These are phyloP conservation scores for Anticlea derivata DNA, from an alignment of 2,888 invertebrate species.

Conservation along the genomic window DNA sequence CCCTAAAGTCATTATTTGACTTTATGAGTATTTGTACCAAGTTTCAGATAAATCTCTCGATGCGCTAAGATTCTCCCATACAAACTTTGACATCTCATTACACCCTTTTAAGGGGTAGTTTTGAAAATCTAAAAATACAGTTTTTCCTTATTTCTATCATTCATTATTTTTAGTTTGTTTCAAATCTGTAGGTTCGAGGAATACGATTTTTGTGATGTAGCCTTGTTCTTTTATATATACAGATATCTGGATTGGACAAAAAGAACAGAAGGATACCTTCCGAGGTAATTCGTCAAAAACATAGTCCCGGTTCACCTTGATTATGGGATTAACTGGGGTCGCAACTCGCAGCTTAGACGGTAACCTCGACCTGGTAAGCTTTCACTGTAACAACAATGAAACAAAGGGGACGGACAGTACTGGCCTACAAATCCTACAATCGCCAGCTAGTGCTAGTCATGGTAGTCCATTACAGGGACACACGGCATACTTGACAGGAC, in stretches of 20 bases:
- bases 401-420: slow-evolving; percentile 28
- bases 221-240: too few relatives aligned
- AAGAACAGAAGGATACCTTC: slow-evolving; percentile 6
- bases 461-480: slow-evolving; percentile 21
- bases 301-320: slow-evolving; percentile 30
- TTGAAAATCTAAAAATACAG: too few relatives aligned
- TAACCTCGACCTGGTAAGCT: slow-evolving; percentile 21
- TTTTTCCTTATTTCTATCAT: too few relatives aligned
- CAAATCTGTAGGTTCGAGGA: too few relatives aligned
- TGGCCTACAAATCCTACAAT: slow-evolving; percentile 26
- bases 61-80: too few relatives aligned
- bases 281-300: slow-evolving; percentile 32
- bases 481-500: slow-evolving; percentile 35
- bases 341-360: slow-evolving; percentile 20
- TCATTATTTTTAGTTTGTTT: too few relatives aligned
- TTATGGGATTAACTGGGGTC: slow-evolving; percentile 31
- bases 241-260: slow-evolving; percentile 27
- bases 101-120: too few relatives aligned
- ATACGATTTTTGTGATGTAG: too few relatives aligned
- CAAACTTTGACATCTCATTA: too few relatives aligned
- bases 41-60: too few relatives aligned
- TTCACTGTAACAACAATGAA: slow-evolving; percentile 25
- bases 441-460: slow-evolving; percentile 18
- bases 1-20: too few relatives aligned
- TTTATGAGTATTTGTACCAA: too few relatives aligned